Base-by-base conservation (phyloP, 2,797 vertebrate genomes). In the Sphaeramia orbicularis region DNA sequence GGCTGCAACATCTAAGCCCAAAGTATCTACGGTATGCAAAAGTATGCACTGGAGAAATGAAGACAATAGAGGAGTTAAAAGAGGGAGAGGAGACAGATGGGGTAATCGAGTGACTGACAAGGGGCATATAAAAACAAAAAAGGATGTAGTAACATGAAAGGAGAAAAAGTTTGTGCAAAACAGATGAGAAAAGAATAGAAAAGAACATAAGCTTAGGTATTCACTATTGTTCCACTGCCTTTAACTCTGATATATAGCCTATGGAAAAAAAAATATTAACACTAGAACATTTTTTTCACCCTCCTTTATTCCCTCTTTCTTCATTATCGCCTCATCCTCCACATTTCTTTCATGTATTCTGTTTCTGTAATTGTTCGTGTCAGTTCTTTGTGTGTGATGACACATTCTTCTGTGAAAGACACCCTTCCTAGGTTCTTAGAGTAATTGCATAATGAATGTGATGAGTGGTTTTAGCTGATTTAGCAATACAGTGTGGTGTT, bases 331-430 rank as follows among this genome's bases (percentile, higher is more conserved):
- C 24, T 57, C 18, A 37, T 52, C 24, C 55, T 62, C 60, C 66
- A 47, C 40, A 16, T 36, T 21, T 32, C 45, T 54, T 27, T 74
- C 32, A 69, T 55, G 38, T 5, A 57, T 63, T 74, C 19, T 58
- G 48, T 78, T 76, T 49, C 64, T 65, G 42, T 82, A 52, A 63
- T 59, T 60, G 44, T 53, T 45, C 40, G 45, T 49, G 36, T 77
- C 66, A 65, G 61, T 12, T 52, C 24, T 6, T 37, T 21, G 42
- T 45, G 37, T 68, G 51, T 61, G 78, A 76, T 76, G 78, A 76
- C 27, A 55, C 69, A 79, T 16, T 7, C 38, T 47, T 64, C 43
- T 72, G 50, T 41, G 47, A 55, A 59, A 75, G 49, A 65, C 14
- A 35, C 49, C 38, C 42, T 32, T 62, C 12, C 18, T 21, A 54